Evolutionary conservation across 2,888 invertebrate species (phyloP).

Genomic region (Drosophila flavopinicola): DNA sequence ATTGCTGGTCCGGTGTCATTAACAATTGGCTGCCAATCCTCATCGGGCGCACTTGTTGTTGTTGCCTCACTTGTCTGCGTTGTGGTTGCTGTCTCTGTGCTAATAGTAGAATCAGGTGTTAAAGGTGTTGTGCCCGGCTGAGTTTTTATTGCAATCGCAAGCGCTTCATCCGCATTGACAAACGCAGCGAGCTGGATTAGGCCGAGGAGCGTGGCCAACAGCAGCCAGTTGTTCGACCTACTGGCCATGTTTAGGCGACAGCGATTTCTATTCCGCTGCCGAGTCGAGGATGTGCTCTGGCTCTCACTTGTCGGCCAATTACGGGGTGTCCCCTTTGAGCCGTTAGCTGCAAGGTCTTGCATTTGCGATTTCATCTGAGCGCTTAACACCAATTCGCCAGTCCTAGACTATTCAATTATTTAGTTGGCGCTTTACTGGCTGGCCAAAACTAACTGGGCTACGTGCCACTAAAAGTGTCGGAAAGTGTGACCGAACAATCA

Average conservation of each 20-base stretch:
- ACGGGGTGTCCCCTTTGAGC: conserved; percentile 44
- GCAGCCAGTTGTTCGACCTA: conserved; percentile 37
- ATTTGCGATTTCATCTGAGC: conserved; percentile 49
- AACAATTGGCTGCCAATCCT: conserved; percentile 66
- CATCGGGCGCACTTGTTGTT: conserved; percentile 20
- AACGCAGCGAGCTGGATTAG: conserved; percentile 29
- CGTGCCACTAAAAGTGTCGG: conserved; percentile 7
- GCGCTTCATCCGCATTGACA: conserved; percentile 51
- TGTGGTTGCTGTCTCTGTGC: conserved; percentile 20
- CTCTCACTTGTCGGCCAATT: conserved; percentile 63
- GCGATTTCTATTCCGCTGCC: conserved; percentile 56
- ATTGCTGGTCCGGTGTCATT: conserved; percentile 37
- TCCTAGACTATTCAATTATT: conserved; percentile 32
- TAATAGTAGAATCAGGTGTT: conserved; percentile 35
- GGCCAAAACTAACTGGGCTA: conserved; percentile 47
- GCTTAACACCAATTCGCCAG: conserved; percentile 47
- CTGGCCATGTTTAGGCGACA: conserved; percentile 46
- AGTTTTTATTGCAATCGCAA: conserved; percentile 23
- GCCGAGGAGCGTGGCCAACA: conserved; percentile 43
- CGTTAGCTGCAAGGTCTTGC: conserved; percentile 35
- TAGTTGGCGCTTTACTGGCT: conserved; percentile 37
- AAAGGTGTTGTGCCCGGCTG: conserved; percentile 55
- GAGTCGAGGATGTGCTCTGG: conserved; percentile 66
- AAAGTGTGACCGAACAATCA: conserved; percentile 45
- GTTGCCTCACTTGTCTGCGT: conserved; percentile 13